Conservation (phyloP, 2,888 invertebrate genomes). For the Nipponacmea schrenckii region DNA sequence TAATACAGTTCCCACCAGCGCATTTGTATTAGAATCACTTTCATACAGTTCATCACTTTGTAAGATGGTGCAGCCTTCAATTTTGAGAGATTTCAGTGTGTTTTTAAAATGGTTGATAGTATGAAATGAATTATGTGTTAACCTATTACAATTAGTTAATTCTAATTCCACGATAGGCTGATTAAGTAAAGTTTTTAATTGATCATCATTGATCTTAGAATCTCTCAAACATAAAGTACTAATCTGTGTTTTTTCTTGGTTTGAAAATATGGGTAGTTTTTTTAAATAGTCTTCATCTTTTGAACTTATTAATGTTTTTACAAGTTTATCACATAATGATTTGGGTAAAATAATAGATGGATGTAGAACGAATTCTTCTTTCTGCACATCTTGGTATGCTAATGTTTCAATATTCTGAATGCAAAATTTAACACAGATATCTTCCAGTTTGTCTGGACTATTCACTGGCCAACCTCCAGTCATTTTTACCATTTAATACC, state of each 20-base stretch:
- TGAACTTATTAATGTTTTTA: slow-evolving; percentile 21
- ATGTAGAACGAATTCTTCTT: slow-evolving; percentile 25
- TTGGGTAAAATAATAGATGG: slow-evolving; percentile 34
- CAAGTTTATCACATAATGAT: slow-evolving; percentile 36
- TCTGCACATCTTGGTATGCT: slow-evolving; percentile 12
- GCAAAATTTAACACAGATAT: slow-evolving; percentile 33
- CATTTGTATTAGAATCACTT: slow-evolving; percentile 9
- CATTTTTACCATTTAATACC: neutral
- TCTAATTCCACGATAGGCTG: slow-evolving; percentile 82
- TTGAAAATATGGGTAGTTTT: slow-evolving; percentile 34
- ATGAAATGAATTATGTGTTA: slow-evolving; percentile 71
- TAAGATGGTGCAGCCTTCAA: slow-evolving; percentile 70
- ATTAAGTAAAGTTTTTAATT: slow-evolving; percentile 77
- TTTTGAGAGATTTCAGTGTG: slow-evolving; percentile 77
- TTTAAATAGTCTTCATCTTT: slow-evolving; percentile 15
- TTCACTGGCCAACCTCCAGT: slow-evolving; percentile 35
- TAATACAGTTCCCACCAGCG: slow-evolving; percentile 21
- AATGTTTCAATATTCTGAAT: slow-evolving; percentile 29
- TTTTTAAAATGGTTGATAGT: slow-evolving; percentile 78
- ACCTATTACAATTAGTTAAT: slow-evolving; percentile 78
- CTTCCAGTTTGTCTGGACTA: slow-evolving; percentile 35
- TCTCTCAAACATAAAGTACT: slow-evolving; percentile 42
- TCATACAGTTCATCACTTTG: slow-evolving; percentile 27
- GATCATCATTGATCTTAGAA: slow-evolving; percentile 75
- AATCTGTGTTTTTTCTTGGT: slow-evolving; percentile 34